Evolutionary conservation across 2,888 invertebrate genomes (phyloP), one percentile per base, ranked within the genome.

Genomic region (Odontothrips loti): DNA sequence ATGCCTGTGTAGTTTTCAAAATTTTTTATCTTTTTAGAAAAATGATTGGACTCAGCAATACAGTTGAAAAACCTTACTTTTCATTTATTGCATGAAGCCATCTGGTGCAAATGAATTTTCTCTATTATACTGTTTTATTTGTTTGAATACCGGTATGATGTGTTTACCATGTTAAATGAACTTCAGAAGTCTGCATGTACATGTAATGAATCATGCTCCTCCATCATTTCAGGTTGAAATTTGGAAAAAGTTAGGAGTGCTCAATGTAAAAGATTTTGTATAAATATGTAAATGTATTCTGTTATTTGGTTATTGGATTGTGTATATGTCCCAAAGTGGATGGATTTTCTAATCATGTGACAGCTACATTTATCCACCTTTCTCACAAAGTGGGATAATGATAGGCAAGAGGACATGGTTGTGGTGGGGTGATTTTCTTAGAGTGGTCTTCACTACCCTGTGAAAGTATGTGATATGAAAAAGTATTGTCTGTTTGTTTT

Each of bases 381-480:
- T 58, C 34, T 43, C 6, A 6, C 34, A 43, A n/a, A 43, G 34
- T 43, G 34, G 34, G 34, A 43, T 43, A 43, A 43, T 43, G 34
- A 43, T 43, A 4, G 2, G 34, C 34, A 6, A 43, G 34, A 43
- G 34, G 34, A 27, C 68, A 75, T 75, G 68, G 68, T 75, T 75
- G 68, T 75, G 68, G 68, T 27, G 27, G 68, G 68, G 27, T 75
- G 23, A 11, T 75, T 27, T 27, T 75, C 6, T 23, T 27, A 75
- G 68, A 58, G 23, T 75, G 68, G 68, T 75, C 12, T 75, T 68
- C 23, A 75, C 68, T 75, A 27, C 68, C 68, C 68, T 10, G 68
- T 75, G 58, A 75, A 75, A 75, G 68, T 11, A 27, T 75, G 68
- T 75, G 68, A 75, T 75, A 75, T 75, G 27, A 75, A 68, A 27